These are phyloP conservation scores for Ranitomeya imitator DNA, from an alignment of 2,113 vertebrate species.

Conservation along the genomic window DNA sequence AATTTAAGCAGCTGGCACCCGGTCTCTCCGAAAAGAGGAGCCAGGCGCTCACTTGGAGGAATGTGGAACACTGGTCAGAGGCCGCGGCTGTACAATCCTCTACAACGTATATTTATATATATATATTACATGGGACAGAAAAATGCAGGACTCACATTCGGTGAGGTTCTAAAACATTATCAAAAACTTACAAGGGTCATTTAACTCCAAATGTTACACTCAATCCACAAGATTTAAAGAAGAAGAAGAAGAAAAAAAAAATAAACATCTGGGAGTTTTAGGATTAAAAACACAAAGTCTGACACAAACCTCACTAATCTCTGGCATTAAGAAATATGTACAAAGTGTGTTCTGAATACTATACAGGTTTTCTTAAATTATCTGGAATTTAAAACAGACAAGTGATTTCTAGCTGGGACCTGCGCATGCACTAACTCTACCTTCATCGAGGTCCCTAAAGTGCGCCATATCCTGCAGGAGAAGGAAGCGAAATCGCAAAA, in stretches of 20 bases:
- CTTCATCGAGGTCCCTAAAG: background rate
- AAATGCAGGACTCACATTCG: conserved; percentile 42
- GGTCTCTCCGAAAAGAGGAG: background rate
- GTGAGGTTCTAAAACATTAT: conserved; percentile 44
- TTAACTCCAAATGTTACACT: conserved; percentile 70
- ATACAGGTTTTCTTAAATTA: conserved; percentile 79
- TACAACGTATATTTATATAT: conserved; percentile 50
- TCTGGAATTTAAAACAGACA: conserved; percentile 61
- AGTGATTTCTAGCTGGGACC: conserved; percentile 45
- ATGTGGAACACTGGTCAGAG: conserved; percentile 45
- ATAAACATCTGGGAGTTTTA: conserved; percentile 62
- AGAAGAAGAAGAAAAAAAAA: conserved; percentile 42
- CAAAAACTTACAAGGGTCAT: conserved; percentile 21
- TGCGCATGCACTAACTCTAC: conserved; percentile 6
- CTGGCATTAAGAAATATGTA: conserved; percentile 76
- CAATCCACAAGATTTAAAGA: conserved; percentile 64
- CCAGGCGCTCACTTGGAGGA: conserved; percentile 2
- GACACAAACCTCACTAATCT: conserved; percentile 65
- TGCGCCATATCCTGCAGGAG: background rate
- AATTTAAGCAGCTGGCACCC: conserved; percentile 14
- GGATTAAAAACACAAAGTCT: conserved; percentile 68
- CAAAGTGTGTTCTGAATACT: conserved; percentile 75
- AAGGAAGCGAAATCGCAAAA: conserved; percentile 16
- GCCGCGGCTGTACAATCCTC: conserved; percentile 51
- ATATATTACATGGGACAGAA: conserved; percentile 47